Percentiles rank a stretch among this genome's conserved stretches.
These are phyloP conservation scores for Xanthia togata DNA, from an alignment of 2,888 invertebrate species.

Conservation along the genomic window DNA sequence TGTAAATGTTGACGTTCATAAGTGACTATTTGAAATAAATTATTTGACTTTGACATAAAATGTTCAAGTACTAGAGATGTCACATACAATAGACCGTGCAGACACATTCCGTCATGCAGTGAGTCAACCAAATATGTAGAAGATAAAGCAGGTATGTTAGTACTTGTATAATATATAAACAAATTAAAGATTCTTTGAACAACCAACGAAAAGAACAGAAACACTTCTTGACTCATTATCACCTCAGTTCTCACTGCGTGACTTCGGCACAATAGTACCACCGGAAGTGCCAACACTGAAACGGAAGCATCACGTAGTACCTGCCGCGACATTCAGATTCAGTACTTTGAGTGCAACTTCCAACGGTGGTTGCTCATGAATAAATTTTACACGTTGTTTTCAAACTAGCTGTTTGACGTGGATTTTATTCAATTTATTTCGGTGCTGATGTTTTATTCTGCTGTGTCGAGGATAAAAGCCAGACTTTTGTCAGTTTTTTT, in stretches of 20 bases:
- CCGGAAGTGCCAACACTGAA: slow-evolving; percentile 65
- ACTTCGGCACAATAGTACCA: slow-evolving; percentile 25
- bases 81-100: too few species aligned
- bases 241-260: slow-evolving; percentile 25
- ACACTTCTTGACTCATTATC: slow-evolving; percentile 29
- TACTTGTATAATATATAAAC: too few species aligned
- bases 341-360: slow-evolving; percentile 71
- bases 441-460: slow-evolving; percentile 43
- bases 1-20: too few species aligned
- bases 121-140: too few species aligned
- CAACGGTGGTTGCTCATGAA: slow-evolving; percentile 72
- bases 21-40: too few species aligned
- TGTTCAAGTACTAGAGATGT: too few species aligned
- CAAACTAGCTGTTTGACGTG: slow-evolving; percentile 62
- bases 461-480: not conserved
- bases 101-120: too few species aligned
- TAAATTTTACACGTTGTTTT: slow-evolving; percentile 74
- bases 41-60: too few species aligned
- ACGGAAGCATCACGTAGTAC: slow-evolving; percentile 73
- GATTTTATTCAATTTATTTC: slow-evolving; percentile 57
- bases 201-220: not conserved
- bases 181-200: not conserved
- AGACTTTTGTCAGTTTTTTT: slow-evolving; percentile 17
- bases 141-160: too few species aligned
- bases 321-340: slow-evolving; percentile 75